Evolutionary conservation across 2,797 vertebrate species (phyloP).

Genomic region (Poeciliopsis paucimaculata): DNA sequence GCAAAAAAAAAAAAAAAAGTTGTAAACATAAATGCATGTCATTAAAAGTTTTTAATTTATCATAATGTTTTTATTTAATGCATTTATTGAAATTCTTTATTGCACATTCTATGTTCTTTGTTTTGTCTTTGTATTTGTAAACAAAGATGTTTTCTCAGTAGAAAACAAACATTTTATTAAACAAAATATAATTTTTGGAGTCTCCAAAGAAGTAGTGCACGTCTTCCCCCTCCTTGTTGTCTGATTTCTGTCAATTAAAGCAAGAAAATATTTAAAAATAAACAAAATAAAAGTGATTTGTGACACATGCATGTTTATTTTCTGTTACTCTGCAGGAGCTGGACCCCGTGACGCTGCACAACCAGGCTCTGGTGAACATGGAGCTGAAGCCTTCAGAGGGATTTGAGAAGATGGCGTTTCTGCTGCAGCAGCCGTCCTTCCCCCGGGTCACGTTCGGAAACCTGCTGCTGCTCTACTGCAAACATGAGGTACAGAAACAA

Average conservation of each 20-base stretch:
- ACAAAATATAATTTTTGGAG: not conserved
- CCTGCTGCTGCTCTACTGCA: constrained; percentile 93
- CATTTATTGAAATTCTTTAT: no score
- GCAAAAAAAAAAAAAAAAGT: no score
- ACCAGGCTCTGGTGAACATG: constrained; percentile 97
- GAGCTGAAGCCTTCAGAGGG: constrained; percentile 90
- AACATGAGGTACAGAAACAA: constrained; percentile 82
- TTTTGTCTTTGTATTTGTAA: not conserved
- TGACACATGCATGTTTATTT: not conserved
- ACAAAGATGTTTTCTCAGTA: not conserved
- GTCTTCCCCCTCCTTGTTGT: not conserved
- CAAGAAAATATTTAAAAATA: not conserved
- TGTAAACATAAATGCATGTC: no score
- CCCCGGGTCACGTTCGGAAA: constrained; percentile 94
- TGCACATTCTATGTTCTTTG: no score
- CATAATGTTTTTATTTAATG: no score
- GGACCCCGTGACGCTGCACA: constrained; percentile 94
- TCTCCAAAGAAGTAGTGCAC: not conserved
- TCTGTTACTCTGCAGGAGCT: constrained; percentile 78
- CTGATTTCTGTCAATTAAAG: not conserved
- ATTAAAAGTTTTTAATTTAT: no score
- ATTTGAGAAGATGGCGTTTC: constrained; percentile 94
- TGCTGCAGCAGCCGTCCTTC: constrained; percentile 94
- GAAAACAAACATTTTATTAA: not conserved
- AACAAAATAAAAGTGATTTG: not conserved